Evolutionary conservation across 2,797 vertebrate genomes (phyloP), one percentile per base, ranked within the genome.

Genomic region (Chloroceryle amazona): DNA sequence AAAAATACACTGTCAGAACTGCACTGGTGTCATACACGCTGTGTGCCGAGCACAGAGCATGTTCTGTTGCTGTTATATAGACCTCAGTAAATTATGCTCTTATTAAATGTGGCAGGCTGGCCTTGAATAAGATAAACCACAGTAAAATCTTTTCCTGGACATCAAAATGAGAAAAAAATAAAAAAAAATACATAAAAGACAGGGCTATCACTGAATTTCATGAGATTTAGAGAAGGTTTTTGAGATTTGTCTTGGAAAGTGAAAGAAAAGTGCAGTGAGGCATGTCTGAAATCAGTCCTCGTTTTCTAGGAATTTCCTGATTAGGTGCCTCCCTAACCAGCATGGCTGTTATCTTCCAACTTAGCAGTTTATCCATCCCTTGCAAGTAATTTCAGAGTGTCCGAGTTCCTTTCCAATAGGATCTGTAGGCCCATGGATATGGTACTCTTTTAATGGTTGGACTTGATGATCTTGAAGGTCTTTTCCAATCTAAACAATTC

Each of bases 391-490:
- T 92, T 89, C 33, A 23, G 47, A 86, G 35, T n/a, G 7, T 17
- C 41, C 13, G 29, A 47, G 21, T 47, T 85, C 37, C 23, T 46
- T 82, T 80, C 67, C 68, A 35, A 2, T 1, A 2, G 39, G 15
- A 5, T 72, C 7, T 21, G 15, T 60, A n/a, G 35, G 6, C 58
- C 28, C 7, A 0, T 2, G 3, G 23, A 1, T 10, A 1, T 42
- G 31, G 8, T 26, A 5, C 3, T 72, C 11, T 35, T 79, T 35
- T 55, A 55, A 20, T n/a, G 29, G 11, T 55, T n/a, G 29, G 52
- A 55, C 52, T 31, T 55, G 52, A n/a, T 55, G 25, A 31, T n/a
- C 29, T 55, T 55, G 31, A 55, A 55, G 11, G 52, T 55, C 52
- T 55, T 55, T 31, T 55, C 29, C 52, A 55, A n/a, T 19, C 52